These are phyloP conservation scores for Melanchra persicariae DNA, from an alignment of 2,888 invertebrate genomes.

Conservation along the genomic window DNA sequence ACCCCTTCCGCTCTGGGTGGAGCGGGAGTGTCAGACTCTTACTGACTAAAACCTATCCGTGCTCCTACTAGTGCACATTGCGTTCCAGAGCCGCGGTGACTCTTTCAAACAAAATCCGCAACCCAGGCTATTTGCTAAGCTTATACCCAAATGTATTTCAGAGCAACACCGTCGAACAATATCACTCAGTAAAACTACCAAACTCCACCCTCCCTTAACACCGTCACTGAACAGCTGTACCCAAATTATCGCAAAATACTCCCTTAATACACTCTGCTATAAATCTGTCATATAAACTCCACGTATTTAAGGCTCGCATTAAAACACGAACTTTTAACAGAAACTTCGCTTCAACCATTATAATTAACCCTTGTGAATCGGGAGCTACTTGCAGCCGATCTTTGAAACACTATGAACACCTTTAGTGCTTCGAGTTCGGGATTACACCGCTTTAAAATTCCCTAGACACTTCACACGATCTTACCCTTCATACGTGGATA, in stretches of 20 bases:
- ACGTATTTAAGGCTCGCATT: conserved; percentile 25
- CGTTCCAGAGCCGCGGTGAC: too few relatives aligned
- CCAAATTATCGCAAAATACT: conserved; percentile 42
- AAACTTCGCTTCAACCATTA: conserved; percentile 32
- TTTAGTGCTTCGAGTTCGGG: conserved; percentile 55
- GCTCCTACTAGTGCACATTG: too few relatives aligned
- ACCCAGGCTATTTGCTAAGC: too few relatives aligned
- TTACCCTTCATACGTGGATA: conserved; percentile 61
- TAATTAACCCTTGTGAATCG: conserved; percentile 51
- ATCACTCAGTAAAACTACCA: conserved; percentile 25
- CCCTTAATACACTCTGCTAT: conserved; percentile 31
- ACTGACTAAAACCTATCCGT: too few relatives aligned
- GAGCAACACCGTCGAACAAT: neutral
- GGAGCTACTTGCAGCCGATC: conserved; percentile 38
- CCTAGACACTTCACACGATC: conserved; percentile 70
- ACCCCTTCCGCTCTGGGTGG: too few relatives aligned
- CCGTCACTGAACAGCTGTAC: conserved; percentile 20
- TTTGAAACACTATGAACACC: conserved; percentile 47
- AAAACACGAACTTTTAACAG: conserved; percentile 33
- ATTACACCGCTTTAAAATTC: conserved; percentile 74
- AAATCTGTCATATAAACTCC: conserved; percentile 51
- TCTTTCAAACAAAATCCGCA: too few relatives aligned
- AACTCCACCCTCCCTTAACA: conserved; percentile 9
- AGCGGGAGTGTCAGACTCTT: too few relatives aligned
- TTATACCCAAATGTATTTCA: neutral